Conservation (phyloP, 2,113 vertebrate genomes). For the Mus spicilegus region DNA sequence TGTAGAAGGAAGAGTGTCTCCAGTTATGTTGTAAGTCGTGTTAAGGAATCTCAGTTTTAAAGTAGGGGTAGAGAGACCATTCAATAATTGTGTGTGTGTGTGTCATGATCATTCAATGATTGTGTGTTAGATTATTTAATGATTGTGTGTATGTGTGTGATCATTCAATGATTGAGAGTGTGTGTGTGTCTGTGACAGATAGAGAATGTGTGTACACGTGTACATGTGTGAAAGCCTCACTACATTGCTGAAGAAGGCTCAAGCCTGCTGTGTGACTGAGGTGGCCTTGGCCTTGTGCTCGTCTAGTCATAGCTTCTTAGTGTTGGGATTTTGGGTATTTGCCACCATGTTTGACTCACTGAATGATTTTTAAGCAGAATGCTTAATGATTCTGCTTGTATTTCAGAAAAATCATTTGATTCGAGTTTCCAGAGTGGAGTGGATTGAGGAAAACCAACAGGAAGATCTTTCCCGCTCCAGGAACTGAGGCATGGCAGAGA, state of each 20-base stretch:
- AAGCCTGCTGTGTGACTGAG: not conserved
- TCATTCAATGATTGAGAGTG: too few species aligned
- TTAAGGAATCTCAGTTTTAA: not conserved
- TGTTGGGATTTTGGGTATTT: not conserved
- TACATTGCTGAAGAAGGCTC: not conserved
- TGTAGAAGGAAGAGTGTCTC: not conserved
- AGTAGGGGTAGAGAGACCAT: not conserved
- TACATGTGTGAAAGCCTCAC: too few species aligned
- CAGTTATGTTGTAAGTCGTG: not conserved
- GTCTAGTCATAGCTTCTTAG: not conserved
- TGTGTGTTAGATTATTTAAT: not conserved
- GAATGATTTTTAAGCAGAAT: not conserved
- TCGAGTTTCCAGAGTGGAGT: not conserved
- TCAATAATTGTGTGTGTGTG: not conserved
- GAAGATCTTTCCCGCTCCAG: not conserved
- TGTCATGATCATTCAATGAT: too few species aligned
- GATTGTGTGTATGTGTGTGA: not conserved
- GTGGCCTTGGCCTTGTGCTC: not conserved
- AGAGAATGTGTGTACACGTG: not conserved
- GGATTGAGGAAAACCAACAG: not conserved
- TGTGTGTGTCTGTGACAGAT: not conserved
- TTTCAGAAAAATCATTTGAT: slow-evolving; percentile 2
- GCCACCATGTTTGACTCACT: not conserved
- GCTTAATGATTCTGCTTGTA: not conserved
- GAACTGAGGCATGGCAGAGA: not conserved